Conservation (phyloP, 92 coral and sea anemone genomes). For the Epizoanthus scotinus region DNA sequence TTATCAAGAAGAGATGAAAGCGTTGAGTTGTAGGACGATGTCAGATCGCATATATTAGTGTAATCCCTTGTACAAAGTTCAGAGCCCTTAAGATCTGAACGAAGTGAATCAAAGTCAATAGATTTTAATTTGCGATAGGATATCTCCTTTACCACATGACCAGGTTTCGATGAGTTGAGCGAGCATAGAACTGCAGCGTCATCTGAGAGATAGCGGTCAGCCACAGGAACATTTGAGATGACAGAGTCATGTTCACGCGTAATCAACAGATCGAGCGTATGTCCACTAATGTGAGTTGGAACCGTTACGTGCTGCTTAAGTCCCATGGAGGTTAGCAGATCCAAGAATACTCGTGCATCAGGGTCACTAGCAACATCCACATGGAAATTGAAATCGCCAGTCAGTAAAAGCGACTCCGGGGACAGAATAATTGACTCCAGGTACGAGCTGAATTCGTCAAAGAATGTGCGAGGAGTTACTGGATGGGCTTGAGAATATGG, state of each 20-base stretch:
- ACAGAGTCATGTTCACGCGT: not conserved
- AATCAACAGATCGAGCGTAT: not conserved
- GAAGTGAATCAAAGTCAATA: no score
- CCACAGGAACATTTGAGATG: not conserved
- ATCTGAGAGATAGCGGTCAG: not conserved
- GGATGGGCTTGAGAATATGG: constrained; percentile 25
- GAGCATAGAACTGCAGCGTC: not conserved
- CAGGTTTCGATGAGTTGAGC: not conserved
- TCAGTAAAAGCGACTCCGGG: constrained; percentile 10
- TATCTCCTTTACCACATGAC: not conserved
- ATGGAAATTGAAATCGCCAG: not conserved
- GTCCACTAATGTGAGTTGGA: not conserved
- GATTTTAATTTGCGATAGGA: no score
- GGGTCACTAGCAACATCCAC: constrained; percentile 25
- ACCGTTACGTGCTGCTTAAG: not conserved
- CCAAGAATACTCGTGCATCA: not conserved
- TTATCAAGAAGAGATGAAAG: not conserved
- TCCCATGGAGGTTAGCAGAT: constrained; percentile 22
- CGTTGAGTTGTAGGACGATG: not conserved
- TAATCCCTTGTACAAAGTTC: not conserved
- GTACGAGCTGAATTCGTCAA: constrained; percentile 24
- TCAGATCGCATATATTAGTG: not conserved
- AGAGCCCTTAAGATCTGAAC: no score
- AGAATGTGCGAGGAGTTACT: not conserved
- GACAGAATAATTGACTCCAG: constrained; percentile 22